phyloP scores from a whole-genome alignment of 1,140 invertebrate species.

The Oryzaephilus surinamensis region DNA sequence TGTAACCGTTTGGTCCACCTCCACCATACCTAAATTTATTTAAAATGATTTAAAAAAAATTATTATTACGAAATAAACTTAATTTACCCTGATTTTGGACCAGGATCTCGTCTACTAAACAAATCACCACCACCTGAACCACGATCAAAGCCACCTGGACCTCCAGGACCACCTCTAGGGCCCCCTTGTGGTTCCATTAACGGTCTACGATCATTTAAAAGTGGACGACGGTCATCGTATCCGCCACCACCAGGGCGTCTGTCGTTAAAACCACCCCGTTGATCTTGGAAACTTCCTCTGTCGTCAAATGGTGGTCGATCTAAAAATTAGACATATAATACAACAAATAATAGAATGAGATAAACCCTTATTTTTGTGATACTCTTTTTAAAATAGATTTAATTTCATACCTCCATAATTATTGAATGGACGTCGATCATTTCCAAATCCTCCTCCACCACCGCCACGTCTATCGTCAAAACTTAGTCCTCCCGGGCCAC shows the following conservation, averaged over 20 bases:
- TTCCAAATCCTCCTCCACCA: conserved; percentile 16
- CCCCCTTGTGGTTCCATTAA: conserved; percentile 14
- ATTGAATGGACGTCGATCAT: conserved; percentile 4
- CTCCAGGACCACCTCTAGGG: neutral
- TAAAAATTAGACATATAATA: conserved; percentile 3
- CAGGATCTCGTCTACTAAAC: conserved; percentile 28
- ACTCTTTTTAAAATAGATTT: no score
- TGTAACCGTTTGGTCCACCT: conserved; percentile 13
- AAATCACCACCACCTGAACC: conserved; percentile 17
- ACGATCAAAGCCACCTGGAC: conserved; percentile 5
- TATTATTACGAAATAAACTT: neutral
- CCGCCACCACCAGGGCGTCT: conserved; percentile 16
- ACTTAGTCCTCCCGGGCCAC: conserved; percentile 18
- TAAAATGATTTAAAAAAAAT: no score
- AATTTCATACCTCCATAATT: conserved; percentile 16
- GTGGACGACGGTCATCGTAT: conserved; percentile 24
- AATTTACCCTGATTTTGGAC: conserved; percentile 30
- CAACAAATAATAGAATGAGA: neutral
- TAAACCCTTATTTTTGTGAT: no score
- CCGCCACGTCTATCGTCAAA: conserved; percentile 13
- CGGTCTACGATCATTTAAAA: conserved; percentile 21
- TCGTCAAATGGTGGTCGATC: conserved; percentile 16
- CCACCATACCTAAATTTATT: conserved; percentile 11
- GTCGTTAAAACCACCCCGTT: conserved; percentile 21
- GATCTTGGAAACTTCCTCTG: conserved; percentile 3